Evolutionary conservation across 2,113 vertebrate genomes (phyloP).

Genomic region (Mungos mungo): DNA sequence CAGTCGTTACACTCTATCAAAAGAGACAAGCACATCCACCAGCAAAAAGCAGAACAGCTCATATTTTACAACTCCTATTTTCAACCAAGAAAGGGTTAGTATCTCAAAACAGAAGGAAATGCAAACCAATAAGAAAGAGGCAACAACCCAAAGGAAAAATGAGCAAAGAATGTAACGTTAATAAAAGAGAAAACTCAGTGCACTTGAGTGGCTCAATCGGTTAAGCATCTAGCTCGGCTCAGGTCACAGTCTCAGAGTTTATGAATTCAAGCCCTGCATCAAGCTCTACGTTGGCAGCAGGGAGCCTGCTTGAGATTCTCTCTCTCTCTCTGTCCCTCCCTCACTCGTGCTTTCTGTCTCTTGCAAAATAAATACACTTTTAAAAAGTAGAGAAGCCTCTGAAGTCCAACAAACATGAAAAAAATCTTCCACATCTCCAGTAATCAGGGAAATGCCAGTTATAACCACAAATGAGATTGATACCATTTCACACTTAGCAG

Average conservation of each 20-base stretch:
- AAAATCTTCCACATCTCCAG: neutral
- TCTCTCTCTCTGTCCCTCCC: too few relatives aligned
- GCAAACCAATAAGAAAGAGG: neutral
- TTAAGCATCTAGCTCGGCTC: too few relatives aligned
- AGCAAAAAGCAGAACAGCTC: neutral
- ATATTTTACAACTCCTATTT: conserved; percentile 10
- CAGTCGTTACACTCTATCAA: neutral
- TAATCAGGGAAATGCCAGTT: neutral
- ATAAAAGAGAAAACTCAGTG: neutral
- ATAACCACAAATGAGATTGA: neutral
- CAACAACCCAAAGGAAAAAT: neutral
- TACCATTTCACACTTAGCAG: neutral
- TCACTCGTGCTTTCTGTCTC: too few relatives aligned
- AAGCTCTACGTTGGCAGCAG: too few relatives aligned
- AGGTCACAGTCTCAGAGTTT: too few relatives aligned
- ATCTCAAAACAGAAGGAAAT: neutral
- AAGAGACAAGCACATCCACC: neutral
- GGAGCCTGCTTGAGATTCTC: too few relatives aligned
- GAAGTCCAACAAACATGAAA: neutral
- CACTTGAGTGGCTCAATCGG: too few relatives aligned
- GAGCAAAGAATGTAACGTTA: neutral
- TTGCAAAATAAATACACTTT: too few relatives aligned
- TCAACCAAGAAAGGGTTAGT: neutral
- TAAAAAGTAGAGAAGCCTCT: neutral
- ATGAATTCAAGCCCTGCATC: too few relatives aligned